phyloP scores from a whole-genome alignment of 2,888 invertebrate genomes.

The Melinopterus prodromus region DNA sequence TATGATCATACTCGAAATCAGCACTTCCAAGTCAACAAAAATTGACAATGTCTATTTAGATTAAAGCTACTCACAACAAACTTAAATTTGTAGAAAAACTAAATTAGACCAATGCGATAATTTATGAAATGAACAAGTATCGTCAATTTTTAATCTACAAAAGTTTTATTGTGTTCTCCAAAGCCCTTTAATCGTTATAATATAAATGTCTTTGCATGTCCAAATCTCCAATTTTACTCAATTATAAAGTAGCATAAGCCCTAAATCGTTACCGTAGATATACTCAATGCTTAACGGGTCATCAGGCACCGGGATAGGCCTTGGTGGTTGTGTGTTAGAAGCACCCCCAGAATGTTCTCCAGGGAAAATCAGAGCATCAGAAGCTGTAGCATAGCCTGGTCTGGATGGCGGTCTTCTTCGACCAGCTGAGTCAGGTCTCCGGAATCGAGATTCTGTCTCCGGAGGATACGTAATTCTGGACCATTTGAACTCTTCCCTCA shows the following conservation, averaged over 20 bases:
- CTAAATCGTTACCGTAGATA: background rate
- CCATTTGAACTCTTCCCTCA: slow-evolving; percentile 33
- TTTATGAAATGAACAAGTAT: no score
- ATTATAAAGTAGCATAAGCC: background rate
- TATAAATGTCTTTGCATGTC: no score
- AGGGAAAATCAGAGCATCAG: slow-evolving; percentile 21
- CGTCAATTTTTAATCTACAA: no score
- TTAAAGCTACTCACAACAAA: no score
- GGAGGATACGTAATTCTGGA: slow-evolving; percentile 27
- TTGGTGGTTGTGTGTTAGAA: background rate
- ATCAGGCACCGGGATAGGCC: slow-evolving; percentile 16
- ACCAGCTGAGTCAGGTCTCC: background rate
- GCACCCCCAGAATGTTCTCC: background rate
- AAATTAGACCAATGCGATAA: no score
- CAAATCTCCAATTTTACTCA: no score
- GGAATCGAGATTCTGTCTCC: slow-evolving; percentile 10
- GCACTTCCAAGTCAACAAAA: no score
- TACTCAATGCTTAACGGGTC: slow-evolving; percentile 18
- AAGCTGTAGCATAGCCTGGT: slow-evolving; percentile 6
- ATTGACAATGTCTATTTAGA: no score
- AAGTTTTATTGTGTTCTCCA: no score
- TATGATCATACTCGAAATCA: no score
- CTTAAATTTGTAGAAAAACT: no score
- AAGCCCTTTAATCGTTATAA: no score
- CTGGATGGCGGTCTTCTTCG: slow-evolving; percentile 11